Evolutionary conservation across 1,140 invertebrate genomes (phyloP).

Genomic region (Elysia chlorotica): DNA sequence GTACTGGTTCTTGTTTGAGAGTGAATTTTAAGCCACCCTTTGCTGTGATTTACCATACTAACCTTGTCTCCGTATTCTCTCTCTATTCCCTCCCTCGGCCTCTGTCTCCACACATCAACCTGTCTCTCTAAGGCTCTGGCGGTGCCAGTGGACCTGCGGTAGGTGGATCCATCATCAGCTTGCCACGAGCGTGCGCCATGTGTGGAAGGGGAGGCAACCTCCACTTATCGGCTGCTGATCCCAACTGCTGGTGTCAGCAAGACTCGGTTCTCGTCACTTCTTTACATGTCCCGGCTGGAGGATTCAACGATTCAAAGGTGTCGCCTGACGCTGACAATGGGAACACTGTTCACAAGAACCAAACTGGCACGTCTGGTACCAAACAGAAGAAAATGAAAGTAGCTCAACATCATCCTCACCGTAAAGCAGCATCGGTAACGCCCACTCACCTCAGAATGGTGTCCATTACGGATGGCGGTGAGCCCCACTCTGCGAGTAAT

Average conservation of each 20-base stretch:
- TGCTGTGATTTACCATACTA: no score
- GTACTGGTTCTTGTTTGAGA: no score
- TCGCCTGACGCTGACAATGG: background rate
- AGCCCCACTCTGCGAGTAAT: background rate
- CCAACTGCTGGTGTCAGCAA: constrained; percentile 49
- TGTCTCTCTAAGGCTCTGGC: constrained; percentile 13
- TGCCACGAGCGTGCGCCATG: constrained; percentile 41
- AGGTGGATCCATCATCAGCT: background rate
- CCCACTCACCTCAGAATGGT: background rate
- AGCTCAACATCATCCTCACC: background rate
- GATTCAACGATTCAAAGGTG: background rate
- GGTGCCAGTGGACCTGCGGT: background rate
- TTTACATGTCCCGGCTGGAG: background rate
- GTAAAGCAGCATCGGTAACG: background rate
- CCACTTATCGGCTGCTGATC: constrained; percentile 43
- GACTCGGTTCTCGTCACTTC: constrained; percentile 41
- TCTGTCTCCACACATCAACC: background rate
- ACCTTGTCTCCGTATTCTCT: no score
- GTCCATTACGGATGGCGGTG: no score
- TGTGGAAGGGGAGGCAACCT: constrained; percentile 52
- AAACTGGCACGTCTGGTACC: background rate
- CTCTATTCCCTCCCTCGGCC: background rate
- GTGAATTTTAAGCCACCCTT: no score
- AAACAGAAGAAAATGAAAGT: background rate
- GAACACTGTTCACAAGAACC: background rate